Evolutionary conservation across 2,797 vertebrate species (phyloP).

Genomic region (Phrynocephalus vlangalii): DNA sequence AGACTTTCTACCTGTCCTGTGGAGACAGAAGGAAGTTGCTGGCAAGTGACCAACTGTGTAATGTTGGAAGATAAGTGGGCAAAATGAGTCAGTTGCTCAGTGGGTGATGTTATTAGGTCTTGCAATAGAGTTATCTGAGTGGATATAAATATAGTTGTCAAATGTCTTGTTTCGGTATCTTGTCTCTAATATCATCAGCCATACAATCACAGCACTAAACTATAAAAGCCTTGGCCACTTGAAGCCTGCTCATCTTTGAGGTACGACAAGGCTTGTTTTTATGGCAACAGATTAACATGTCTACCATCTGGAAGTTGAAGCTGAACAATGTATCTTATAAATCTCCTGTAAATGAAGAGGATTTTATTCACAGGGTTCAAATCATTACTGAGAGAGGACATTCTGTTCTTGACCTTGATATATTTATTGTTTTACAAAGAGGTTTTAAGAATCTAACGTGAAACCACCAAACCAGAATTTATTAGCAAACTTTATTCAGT

Average conservation of each 20-base stretch:
- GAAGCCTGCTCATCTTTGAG: neutral
- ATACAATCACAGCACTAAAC: neutral
- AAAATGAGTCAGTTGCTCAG: neutral
- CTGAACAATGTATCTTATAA: neutral
- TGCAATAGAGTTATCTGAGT: neutral
- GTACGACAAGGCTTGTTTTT: neutral
- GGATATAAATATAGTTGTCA: neutral
- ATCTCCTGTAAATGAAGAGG: neutral
- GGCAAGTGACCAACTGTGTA: neutral
- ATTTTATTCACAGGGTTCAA: neutral
- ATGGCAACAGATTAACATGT: neutral
- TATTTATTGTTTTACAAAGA: too few species aligned
- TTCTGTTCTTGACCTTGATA: neutral
- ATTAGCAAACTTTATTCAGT: neutral
- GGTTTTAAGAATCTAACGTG: neutral
- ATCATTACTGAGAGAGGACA: neutral
- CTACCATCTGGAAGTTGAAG: constrained; percentile 5
- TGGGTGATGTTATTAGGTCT: neutral
- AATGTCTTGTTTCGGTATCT: neutral
- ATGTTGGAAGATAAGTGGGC: neutral
- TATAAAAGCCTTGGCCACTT: neutral
- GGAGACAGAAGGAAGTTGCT: neutral
- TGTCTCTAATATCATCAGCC: neutral
- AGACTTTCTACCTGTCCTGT: neutral
- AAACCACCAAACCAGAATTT: neutral